A percentile compares a stretch with the other conserved stretches of the same genome.
Evolutionary conservation across 2,797 vertebrate genomes (phyloP).

Genomic region (Podargus strigoides): DNA sequence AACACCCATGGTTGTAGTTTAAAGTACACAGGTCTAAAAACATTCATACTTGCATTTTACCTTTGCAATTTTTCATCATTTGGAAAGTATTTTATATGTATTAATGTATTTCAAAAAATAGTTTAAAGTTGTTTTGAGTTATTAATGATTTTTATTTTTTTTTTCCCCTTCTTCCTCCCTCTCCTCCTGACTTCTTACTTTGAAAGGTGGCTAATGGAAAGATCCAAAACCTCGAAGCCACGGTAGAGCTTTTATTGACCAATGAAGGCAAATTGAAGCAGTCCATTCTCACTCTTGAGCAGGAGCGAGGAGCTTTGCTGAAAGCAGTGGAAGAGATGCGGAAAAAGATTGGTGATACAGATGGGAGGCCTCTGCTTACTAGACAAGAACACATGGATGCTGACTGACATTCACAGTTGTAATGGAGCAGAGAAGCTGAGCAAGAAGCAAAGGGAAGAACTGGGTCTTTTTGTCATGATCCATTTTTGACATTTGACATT

Average conservation of each 20-base stretch:
- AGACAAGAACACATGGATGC: neutral
- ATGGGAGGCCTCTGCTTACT: neutral
- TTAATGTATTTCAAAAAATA: neutral
- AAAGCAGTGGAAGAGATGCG: slow-evolving; percentile 76
- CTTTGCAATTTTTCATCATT: neutral
- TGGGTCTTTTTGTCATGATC: neutral
- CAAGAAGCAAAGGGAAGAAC: slow-evolving; percentile 32
- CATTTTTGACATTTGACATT: neutral
- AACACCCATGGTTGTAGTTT: neutral
- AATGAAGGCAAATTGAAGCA: slow-evolving; percentile 80
- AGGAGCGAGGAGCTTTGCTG: slow-evolving; percentile 81
- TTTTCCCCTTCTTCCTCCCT: neutral
- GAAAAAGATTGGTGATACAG: neutral
- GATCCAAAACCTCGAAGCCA: slow-evolving; percentile 81
- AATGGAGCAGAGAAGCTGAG: neutral
- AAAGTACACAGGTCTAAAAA: neutral
- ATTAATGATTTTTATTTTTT: neutral
- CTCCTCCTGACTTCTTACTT: neutral
- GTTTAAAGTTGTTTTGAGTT: neutral
- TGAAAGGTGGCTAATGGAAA: slow-evolving; percentile 85
- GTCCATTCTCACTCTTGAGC: slow-evolving; percentile 79
- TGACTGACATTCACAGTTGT: slow-evolving; percentile 39
- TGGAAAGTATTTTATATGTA: neutral
- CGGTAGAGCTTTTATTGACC: slow-evolving; percentile 79
- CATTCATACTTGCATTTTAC: neutral